Evolutionary conservation across 2,888 invertebrate genomes (phyloP).

Genomic region (Xestia c-nigrum): DNA sequence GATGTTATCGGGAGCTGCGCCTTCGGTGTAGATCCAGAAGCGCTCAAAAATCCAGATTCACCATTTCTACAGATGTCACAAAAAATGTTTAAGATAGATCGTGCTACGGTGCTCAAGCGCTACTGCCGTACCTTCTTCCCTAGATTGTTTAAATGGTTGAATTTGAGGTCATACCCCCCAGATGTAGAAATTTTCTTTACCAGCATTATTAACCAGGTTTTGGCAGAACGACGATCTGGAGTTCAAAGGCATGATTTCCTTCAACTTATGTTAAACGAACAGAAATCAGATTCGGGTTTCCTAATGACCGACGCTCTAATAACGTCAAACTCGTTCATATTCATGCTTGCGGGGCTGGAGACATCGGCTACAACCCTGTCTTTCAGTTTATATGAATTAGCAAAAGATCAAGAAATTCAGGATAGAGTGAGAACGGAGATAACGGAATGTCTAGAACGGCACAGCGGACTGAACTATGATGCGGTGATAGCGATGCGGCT

Average conservation of each 20-base stretch:
- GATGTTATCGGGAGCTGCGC: constrained; percentile 88
- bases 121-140: constrained; percentile 87
- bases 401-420: constrained; percentile 83
- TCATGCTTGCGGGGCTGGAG: constrained; percentile 88
- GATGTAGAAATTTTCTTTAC: constrained; percentile 86
- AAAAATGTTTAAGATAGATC: constrained; percentile 85
- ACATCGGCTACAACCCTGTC: constrained; percentile 86
- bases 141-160: constrained; percentile 83
- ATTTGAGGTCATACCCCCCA: constrained; percentile 83
- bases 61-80: constrained; percentile 87
- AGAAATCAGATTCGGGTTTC: constrained; percentile 80
- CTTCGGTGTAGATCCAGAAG: constrained; percentile 85
- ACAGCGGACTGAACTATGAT: constrained; percentile 83
- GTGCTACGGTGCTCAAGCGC: constrained; percentile 81
- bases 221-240: constrained; percentile 81
- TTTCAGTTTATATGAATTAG: constrained; percentile 86
- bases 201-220: constrained; percentile 83
- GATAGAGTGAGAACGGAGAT: constrained; percentile 81
- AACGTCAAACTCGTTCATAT: constrained; percentile 89
- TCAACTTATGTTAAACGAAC: constrained; percentile 87
- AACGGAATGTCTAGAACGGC: constrained; percentile 76
- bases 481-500: constrained; percentile 83
- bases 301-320: constrained; percentile 87
- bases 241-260: constrained; percentile 84
- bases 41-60: constrained; percentile 82